These are phyloP conservation scores for Antennarius maculatus DNA, from an alignment of 2,797 vertebrate species.

Conservation along the genomic window DNA sequence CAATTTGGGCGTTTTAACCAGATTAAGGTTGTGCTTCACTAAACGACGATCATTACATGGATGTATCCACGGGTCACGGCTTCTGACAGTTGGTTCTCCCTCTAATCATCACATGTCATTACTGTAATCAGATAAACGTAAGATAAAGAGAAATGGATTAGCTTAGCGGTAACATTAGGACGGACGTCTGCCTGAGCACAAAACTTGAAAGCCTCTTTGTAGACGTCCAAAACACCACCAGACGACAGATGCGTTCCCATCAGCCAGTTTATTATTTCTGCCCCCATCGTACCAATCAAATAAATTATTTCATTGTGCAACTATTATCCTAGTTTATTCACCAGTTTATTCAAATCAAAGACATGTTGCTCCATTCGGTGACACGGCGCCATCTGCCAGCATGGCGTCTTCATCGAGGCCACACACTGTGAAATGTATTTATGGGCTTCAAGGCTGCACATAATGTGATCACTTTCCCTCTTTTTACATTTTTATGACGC, in stretches of 20 bases:
- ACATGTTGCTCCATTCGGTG: constrained; percentile 58
- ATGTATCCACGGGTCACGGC: constrained; percentile 58
- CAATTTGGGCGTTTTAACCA: constrained; percentile 58
- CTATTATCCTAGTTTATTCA: constrained; percentile 65
- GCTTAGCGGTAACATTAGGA: constrained; percentile 54
- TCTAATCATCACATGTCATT: constrained; percentile 69
- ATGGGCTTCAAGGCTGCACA: constrained; percentile 41
- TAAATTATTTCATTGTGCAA: constrained; percentile 50
- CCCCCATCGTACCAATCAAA: constrained; percentile 45
- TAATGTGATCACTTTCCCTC: constrained; percentile 33
- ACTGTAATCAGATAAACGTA: constrained; percentile 68
- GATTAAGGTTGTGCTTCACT: constrained; percentile 59
- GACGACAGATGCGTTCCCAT: constrained; percentile 57
- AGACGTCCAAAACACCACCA: constrained; percentile 46
- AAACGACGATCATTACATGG: constrained; percentile 60
- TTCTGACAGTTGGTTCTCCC: constrained; percentile 62
- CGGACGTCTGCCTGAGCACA: constrained; percentile 42
- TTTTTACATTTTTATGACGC: constrained; percentile 11
- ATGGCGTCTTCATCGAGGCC: constrained; percentile 46
- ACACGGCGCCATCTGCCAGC: constrained; percentile 58
- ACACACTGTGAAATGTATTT: constrained; percentile 46
- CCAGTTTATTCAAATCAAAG: constrained; percentile 63
- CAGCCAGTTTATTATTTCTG: constrained; percentile 55
- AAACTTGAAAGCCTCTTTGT: constrained; percentile 57
- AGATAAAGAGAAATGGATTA: constrained; percentile 62